These are phyloP conservation scores for Echinops telfairi DNA, from an alignment of 2,113 vertebrate species.

Conservation along the genomic window DNA sequence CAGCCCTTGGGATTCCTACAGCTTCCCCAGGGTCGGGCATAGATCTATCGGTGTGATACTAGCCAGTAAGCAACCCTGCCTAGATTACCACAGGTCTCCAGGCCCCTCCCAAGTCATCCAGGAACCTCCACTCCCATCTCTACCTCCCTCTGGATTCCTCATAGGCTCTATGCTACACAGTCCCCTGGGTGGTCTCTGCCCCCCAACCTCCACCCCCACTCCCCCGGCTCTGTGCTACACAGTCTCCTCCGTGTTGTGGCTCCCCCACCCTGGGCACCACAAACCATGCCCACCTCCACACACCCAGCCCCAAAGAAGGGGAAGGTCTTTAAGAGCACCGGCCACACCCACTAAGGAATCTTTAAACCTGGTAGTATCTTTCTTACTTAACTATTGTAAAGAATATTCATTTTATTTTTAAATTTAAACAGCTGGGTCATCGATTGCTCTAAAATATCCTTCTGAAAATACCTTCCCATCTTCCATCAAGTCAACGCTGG, in stretches of 20 bases:
- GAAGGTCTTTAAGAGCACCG: neutral
- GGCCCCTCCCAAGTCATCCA: neutral
- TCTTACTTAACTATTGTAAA: neutral
- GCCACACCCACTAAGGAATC: rapidly evolving
- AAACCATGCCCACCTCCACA: neutral
- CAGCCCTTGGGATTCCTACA: neutral
- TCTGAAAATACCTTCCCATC: neutral
- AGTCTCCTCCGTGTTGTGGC: neutral
- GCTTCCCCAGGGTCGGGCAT: neutral
- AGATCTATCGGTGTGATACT: neutral
- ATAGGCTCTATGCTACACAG: no score
- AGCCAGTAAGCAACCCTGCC: neutral
- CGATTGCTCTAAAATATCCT: neutral
- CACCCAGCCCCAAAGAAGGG: neutral
- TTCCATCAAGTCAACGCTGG: neutral
- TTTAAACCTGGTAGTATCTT: neutral
- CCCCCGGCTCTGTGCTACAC: neutral
- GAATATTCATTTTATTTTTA: neutral
- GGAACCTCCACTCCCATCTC: neutral
- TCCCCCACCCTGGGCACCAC: neutral
- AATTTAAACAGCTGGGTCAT: conserved; percentile 8
- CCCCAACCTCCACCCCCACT: no score
- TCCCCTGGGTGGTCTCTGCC: neutral
- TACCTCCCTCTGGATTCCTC: neutral
- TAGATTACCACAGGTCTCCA: neutral